Evolutionary conservation across 2,113 vertebrate genomes (phyloP), one percentile per base, ranked within the genome.

Genomic region (Phaetusa simplex): DNA sequence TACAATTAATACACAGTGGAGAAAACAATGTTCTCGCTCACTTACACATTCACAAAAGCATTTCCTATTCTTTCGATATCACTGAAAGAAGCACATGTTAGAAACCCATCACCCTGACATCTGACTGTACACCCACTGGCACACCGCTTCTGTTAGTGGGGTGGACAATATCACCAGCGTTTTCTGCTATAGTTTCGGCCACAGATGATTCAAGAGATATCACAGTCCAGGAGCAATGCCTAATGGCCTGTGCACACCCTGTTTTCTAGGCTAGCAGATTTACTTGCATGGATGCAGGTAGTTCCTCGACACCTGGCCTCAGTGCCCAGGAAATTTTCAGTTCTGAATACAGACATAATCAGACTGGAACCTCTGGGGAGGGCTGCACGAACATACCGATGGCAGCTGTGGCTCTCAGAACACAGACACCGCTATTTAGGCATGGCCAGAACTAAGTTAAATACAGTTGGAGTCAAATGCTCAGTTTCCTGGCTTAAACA

Each of bases 111-210:
- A 27, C 13, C 34, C 29, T 1, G 3, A 8, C 12, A 36, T 27
- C 34, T 11, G 19, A 9, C 73, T 79, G 69, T 61, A 58, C 21
- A 14, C 3, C 29, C 32, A 8, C 19, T 4, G 29, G 27, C 64
- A 50, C 32, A 9, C 16, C 0, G 1, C 43, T 69, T 40, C n/a
- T 32, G 18, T 7, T n/a, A 50, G 19, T 2, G 23, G 27, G 49
- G 13, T 65, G 72, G 27, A 38, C 4, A 2, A 3, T 7, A 49
- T 2, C 67, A 58, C 16, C 27, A 24, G 49, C 45, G 36, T 26
- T 62, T 81, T 10, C 69, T 53, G 58, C 21, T 45, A 29, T 0
- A 1, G 18, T 16, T 89, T 20, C 53, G 59, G 34, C 36, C 56
- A 42, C 18, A 26, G 10, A 1, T 2, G 36, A 22, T 29, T 59